Evolutionary conservation across 1,140 invertebrate species (phyloP).

Genomic region (Drosophila suzukii): DNA sequence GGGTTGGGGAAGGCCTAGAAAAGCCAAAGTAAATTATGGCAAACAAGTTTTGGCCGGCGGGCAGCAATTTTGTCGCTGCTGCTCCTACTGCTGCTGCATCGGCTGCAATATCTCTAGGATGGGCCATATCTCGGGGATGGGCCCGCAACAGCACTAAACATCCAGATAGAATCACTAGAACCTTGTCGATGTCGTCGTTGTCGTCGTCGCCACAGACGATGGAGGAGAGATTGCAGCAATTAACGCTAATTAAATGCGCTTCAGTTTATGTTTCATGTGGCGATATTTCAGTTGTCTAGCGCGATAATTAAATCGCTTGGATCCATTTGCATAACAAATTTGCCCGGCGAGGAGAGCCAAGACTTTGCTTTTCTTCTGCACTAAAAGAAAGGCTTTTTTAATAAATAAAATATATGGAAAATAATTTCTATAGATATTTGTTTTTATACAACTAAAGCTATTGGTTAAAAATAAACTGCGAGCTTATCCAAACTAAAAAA

Average conservation of each 20-base stretch:
- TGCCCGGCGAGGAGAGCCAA: constrained; percentile 25
- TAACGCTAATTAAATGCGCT: constrained; percentile 83
- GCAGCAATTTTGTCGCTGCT: constrained; percentile 79
- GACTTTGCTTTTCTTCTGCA: constrained; percentile 16
- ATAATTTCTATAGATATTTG: too few species aligned
- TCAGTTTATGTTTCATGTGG: constrained; percentile 83
- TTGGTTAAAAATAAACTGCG: too few species aligned
- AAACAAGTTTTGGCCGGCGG: constrained; percentile 82
- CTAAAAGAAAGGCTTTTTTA: constrained; percentile 1
- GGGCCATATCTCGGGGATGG: constrained; percentile 24
- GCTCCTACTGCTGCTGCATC: constrained; percentile 6
- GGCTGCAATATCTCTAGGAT: constrained; percentile 2
- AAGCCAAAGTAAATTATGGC: constrained; percentile 79
- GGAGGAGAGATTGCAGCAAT: constrained; percentile 77
- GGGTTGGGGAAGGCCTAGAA: constrained; percentile 33
- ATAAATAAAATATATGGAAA: neutral
- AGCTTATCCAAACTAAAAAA: too few species aligned
- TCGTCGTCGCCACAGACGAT: constrained; percentile 52
- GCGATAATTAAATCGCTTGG: constrained; percentile 80
- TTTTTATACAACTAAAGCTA: too few species aligned
- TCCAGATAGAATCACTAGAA: constrained; percentile 58
- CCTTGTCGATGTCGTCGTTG: constrained; percentile 47
- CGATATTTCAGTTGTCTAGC: constrained; percentile 82
- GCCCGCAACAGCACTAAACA: constrained; percentile 44
- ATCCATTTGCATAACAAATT: constrained; percentile 82